Percentiles rank a stretch among this genome's conserved stretches.
These are phyloP conservation scores for Larimichthys crocea DNA, from an alignment of 2,113 vertebrate genomes.

Conservation along the genomic window DNA sequence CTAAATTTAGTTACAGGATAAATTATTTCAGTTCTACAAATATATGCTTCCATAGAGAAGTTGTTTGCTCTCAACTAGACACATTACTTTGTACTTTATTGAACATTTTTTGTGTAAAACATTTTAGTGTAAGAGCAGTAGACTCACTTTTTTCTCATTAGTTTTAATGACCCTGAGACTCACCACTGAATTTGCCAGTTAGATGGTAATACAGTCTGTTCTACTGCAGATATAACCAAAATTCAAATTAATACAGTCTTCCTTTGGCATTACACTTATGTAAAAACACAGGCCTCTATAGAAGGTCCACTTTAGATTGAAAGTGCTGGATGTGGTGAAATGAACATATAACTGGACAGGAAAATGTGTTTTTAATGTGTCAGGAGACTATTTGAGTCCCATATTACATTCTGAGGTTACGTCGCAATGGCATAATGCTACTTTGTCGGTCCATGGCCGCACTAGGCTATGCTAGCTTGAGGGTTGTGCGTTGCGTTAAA, in stretches of 20 bases:
- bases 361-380: constrained; percentile 41
- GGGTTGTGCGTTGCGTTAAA: constrained; percentile 59
- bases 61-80: background rate
- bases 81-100: background rate
- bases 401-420: constrained; percentile 42
- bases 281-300: background rate
- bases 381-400: constrained; percentile 46
- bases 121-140: background rate
- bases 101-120: background rate
- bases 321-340: background rate
- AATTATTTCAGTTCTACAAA: background rate
- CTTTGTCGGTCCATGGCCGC: constrained; percentile 8
- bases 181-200: background rate
- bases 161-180: background rate
- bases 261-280: background rate
- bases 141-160: background rate
- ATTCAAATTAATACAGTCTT: background rate
- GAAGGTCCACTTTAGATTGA: background rate
- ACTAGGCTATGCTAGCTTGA: constrained; percentile 44
- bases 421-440: constrained; percentile 15
- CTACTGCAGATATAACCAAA: background rate
- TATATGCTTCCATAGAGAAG: background rate
- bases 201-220: background rate
- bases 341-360: too few relatives aligned
- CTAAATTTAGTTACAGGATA: background rate